Evolutionary conservation across 2,888 invertebrate genomes (phyloP), one percentile per base, ranked within the genome.

Genomic region (Brenthis ino): DNA sequence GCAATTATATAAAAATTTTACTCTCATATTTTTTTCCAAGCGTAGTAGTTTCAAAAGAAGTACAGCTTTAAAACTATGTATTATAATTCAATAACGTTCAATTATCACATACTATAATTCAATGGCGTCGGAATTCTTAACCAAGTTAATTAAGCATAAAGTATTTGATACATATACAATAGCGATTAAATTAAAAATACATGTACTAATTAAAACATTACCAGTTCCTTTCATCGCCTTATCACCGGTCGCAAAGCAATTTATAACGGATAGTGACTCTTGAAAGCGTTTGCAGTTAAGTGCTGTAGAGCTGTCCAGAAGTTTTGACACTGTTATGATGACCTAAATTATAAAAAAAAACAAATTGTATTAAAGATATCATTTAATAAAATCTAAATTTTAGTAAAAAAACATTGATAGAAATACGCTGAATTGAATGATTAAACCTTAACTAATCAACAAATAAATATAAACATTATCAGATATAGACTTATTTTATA

Each of bases 221-320:
- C 97, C 97, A 73, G 97, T 97, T 79, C 97, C 97, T 90, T 98
- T 98, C 97, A 98, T 98, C 24, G 96, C 97, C 87, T 98, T 98
- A 85, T 98, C 98, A 70, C 97, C 97, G 37, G 96, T 95, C 0
- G 98, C 98, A 82, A 98, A 98, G 82, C 97, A 98, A 83, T 98
- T 98, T 81, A 98, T 98, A 60, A 98, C 94, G 4, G 98, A 97
- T 5, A 99, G 91, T 75, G 98, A 98, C 86, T 98, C 98, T 93
- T 98, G 98, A 87, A 99, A 98, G 57, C 98, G 94, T n/a, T 97
- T 96, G 87, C 98, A 98, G 89, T 98, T 98, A 74, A 98, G 91
- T 3, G 97, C 97, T n/a, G 97, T 96, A 6, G 98, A 96, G 80
- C 96, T 97, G 69, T 98, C 98, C 73, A 98, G 94, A 89, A 99